Conservation (phyloP, 2,888 invertebrate species). For the Cheiracanthium punctorium region DNA sequence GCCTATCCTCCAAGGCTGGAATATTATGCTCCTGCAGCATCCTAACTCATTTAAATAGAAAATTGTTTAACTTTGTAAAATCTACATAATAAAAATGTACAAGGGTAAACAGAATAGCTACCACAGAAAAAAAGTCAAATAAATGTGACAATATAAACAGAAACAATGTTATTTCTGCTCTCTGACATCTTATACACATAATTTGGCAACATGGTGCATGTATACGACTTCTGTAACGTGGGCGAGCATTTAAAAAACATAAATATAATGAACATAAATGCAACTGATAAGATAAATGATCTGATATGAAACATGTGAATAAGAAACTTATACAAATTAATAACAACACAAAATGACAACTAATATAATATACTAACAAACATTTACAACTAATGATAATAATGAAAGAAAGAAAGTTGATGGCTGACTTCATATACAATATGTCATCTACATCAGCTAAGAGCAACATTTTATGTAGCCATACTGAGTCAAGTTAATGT, state of each 20-base stretch:
- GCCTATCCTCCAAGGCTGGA: constrained; percentile 18
- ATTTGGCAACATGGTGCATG: constrained; percentile 68
- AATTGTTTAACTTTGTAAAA: constrained; percentile 11
- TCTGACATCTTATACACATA: constrained; percentile 31
- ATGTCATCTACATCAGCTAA: constrained; percentile 65
- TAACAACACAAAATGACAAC: constrained; percentile 62
- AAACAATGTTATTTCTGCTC: constrained; percentile 39
- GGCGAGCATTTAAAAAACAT: constrained; percentile 61
- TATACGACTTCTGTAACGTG: constrained; percentile 49
- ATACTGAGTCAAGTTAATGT: constrained; percentile 43
- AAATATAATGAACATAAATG: constrained; percentile 66
- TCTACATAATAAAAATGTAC: constrained; percentile 22
- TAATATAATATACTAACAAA: constrained; percentile 63
- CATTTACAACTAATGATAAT: constrained; percentile 68
- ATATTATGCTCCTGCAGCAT: constrained; percentile 26
- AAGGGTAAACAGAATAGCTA: constrained; percentile 61
- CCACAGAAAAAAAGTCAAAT: constrained; percentile 54
- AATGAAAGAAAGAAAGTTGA: constrained; percentile 43
- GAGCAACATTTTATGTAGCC: constrained; percentile 61
- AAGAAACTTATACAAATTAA: constrained; percentile 57
- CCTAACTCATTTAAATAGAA: constrained; percentile 21
- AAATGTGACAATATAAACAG: constrained; percentile 26
- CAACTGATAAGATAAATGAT: constrained; percentile 54
- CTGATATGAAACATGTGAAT: constrained; percentile 46
- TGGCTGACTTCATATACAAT: constrained; percentile 61